A percentile compares a stretch with the other conserved stretches of the same genome.
These are phyloP conservation scores for Meta bourneti DNA, from an alignment of 2,888 invertebrate species.

Conservation along the genomic window DNA sequence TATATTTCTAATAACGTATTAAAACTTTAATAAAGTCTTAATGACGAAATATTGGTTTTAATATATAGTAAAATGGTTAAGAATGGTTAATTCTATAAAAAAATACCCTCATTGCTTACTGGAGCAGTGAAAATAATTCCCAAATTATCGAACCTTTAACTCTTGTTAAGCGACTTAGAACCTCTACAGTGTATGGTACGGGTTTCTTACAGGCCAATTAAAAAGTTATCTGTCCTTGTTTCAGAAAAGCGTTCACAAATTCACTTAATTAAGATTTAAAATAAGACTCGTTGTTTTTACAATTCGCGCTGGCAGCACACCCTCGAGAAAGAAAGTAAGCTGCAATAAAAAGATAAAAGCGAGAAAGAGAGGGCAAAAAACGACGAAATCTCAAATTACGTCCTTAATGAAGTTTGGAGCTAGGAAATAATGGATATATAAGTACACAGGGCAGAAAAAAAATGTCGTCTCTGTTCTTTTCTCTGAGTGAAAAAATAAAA, in stretches of 20 bases:
- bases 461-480: conserved; percentile 2
- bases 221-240: conserved; percentile 52
- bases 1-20: too few relatives aligned
- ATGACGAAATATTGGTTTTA: too few relatives aligned
- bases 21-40: too few relatives aligned
- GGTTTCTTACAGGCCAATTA: conserved; percentile 16
- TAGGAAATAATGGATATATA: conserved; percentile 66
- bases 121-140: background rate
- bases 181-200: background rate
- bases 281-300: conserved; percentile 59
- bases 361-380: conserved; percentile 37
- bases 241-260: conserved; percentile 42
- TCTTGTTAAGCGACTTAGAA: background rate
- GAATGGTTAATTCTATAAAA: too few relatives aligned
- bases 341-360: conserved; percentile 27
- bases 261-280: conserved; percentile 69
- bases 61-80: too few relatives aligned
- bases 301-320: background rate
- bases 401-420: conserved; percentile 66
- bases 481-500: conserved; percentile 3
- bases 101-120: too few relatives aligned
- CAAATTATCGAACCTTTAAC: background rate
- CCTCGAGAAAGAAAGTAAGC: conserved; percentile 38
- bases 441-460: conserved; percentile 51
- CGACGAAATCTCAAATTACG: conserved; percentile 59